phyloP scores from a whole-genome alignment of 1,140 invertebrate genomes.

The Sitophilus oryzae region DNA sequence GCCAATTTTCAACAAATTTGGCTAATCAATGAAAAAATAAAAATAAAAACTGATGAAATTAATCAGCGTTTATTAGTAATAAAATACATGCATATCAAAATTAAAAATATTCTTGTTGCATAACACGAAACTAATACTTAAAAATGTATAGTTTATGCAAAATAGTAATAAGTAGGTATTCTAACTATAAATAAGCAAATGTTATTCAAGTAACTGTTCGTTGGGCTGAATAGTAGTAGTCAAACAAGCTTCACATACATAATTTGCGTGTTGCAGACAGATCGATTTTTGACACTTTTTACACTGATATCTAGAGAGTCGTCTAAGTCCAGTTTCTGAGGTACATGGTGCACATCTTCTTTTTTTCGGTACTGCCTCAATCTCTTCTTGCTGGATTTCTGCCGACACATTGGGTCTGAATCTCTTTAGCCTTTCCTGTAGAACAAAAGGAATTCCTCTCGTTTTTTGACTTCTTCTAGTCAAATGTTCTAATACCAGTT shows the following conservation, averaged over 20 bases:
- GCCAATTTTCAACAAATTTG: neutral
- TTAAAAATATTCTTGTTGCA: too few relatives aligned
- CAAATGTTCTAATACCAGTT: constrained; percentile 9
- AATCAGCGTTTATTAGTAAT: too few relatives aligned
- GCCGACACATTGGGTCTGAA: constrained; percentile 3
- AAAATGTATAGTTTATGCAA: too few relatives aligned
- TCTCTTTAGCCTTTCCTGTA: constrained; percentile 12
- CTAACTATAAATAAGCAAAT: too few relatives aligned
- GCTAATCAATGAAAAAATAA: too few relatives aligned
- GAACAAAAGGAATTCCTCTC: constrained; percentile 10
- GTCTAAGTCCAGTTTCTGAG: constrained; percentile 9
- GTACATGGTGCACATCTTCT: constrained; percentile 8
- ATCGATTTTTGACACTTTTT: constrained; percentile 8
- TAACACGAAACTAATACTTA: too few relatives aligned
- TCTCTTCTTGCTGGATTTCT: constrained; percentile 15
- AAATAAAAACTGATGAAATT: too few relatives aligned
- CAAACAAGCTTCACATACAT: constrained; percentile 1
- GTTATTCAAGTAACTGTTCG: too few relatives aligned
- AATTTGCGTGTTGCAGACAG: constrained; percentile 2
- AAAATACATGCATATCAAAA: too few relatives aligned
- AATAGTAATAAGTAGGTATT: constrained; percentile 7
- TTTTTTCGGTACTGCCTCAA: constrained; percentile 5
- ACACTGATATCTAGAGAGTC: constrained; percentile 8
- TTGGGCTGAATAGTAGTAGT: neutral
- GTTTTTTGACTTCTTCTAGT: constrained; percentile 16